phyloP scores from a whole-genome alignment of 2,888 invertebrate genomes.

The Calliphora vomitoria region DNA sequence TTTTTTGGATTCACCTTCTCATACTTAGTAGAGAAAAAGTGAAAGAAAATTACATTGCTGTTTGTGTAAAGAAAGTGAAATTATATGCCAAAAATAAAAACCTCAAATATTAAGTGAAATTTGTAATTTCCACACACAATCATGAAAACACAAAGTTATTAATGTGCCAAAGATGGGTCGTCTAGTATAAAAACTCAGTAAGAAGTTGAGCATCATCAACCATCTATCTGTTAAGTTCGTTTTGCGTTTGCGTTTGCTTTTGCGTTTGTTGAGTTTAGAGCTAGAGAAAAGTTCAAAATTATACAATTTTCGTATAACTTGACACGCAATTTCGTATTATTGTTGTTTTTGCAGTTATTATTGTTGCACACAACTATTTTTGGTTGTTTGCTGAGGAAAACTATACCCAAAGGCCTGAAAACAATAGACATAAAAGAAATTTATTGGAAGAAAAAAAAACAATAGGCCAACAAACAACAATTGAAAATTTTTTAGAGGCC shows the following conservation, averaged over 20 bases:
- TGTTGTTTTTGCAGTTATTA: constrained; percentile 12
- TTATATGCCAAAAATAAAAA: constrained; percentile 62
- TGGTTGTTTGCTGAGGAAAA: constrained; percentile 50
- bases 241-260: not conserved
- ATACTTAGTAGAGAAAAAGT: constrained; percentile 18
- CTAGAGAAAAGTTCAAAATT: constrained; percentile 64
- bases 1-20: constrained; percentile 35
- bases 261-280: not conserved
- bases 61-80: constrained; percentile 66
- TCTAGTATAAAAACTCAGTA: not conserved
- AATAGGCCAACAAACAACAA: constrained; percentile 35
- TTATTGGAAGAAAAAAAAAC: constrained; percentile 41
- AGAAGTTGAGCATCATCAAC: constrained; percentile 47
- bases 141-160: constrained; percentile 31
- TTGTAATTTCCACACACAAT: constrained; percentile 47
- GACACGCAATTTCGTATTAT: constrained; percentile 64
- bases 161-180: constrained; percentile 63
- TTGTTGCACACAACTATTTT: constrained; percentile 42
- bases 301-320: constrained; percentile 68
- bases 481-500: constrained; percentile 34
- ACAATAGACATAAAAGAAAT: constrained; percentile 42
- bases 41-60: constrained; percentile 40
- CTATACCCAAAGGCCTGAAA: constrained; percentile 48
- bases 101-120: constrained; percentile 63
- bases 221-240: not conserved